Evolutionary conservation across 2,888 invertebrate genomes (phyloP).

Genomic region (Idaea aversata): DNA sequence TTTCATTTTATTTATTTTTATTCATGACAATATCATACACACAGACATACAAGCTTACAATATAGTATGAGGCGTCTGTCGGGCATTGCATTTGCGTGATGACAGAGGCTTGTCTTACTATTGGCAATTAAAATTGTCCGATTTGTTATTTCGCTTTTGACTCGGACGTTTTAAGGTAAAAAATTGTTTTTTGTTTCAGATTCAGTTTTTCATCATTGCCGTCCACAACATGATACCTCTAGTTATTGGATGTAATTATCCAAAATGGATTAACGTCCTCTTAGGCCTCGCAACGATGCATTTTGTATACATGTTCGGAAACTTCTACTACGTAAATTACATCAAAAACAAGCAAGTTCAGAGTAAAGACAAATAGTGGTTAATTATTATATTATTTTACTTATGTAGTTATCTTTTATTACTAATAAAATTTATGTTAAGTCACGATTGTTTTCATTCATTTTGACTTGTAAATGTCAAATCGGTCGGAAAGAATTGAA

Average conservation of each 20-base stretch:
- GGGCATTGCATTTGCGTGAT: too few species aligned
- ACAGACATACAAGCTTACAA: too few species aligned
- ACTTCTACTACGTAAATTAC: slow-evolving; percentile 34
- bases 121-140: too few species aligned
- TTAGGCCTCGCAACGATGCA: slow-evolving; percentile 18
- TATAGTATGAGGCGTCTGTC: too few species aligned
- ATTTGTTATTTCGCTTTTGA: too few species aligned
- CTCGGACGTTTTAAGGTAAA: too few species aligned
- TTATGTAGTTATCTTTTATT: not conserved
- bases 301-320: slow-evolving; percentile 38
- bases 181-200: slow-evolving; percentile 19
- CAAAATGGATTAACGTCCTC: slow-evolving; percentile 26
- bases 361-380: slow-evolving; percentile 5
- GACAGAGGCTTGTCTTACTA: too few species aligned
- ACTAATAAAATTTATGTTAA: too few species aligned
- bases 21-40: too few species aligned
- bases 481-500: too few species aligned
- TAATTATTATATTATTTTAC: not conserved
- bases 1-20: too few species aligned
- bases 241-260: slow-evolving; percentile 27
- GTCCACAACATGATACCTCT: slow-evolving; percentile 30
- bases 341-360: slow-evolving; percentile 17
- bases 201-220: slow-evolving; percentile 33
- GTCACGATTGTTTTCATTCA: not conserved
- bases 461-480: too few species aligned